Evolutionary conservation across 2,888 invertebrate species (phyloP).

Genomic region (Spodoptera littoralis): DNA sequence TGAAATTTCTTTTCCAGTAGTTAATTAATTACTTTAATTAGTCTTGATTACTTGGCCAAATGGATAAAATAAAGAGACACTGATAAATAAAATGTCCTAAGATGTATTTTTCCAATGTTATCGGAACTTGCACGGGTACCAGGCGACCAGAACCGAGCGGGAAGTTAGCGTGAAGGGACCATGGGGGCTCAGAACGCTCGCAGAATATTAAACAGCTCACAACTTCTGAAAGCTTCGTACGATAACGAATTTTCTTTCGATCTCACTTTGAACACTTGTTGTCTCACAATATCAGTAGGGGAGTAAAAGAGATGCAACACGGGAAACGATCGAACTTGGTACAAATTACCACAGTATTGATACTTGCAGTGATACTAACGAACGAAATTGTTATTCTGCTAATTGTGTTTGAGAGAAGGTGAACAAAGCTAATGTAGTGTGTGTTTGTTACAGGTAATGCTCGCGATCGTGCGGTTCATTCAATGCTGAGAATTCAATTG

Average conservation of each 20-base stretch:
- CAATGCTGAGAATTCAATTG: slow-evolving; percentile 20
- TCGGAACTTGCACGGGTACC: slow-evolving; percentile 51
- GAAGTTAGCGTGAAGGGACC: slow-evolving; percentile 67
- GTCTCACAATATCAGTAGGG: slow-evolving; percentile 31
- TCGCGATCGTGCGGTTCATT: slow-evolving; percentile 6
- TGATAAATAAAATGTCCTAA: slow-evolving; percentile 2
- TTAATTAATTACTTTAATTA: slow-evolving; percentile 16
- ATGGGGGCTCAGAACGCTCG: slow-evolving; percentile 63
- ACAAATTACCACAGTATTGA: slow-evolving; percentile 52
- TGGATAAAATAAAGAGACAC: slow-evolving; percentile 32
- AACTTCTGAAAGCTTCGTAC: slow-evolving; percentile 61
- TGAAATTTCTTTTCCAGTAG: slow-evolving; percentile 9
- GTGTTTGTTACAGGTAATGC: slow-evolving; percentile 61
- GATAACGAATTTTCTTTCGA: slow-evolving; percentile 58
- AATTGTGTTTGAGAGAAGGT: slow-evolving; percentile 43
- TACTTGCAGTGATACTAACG: slow-evolving; percentile 53
- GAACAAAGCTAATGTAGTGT: slow-evolving; percentile 49
- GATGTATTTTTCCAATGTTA: slow-evolving; percentile 51
- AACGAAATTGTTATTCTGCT: slow-evolving; percentile 46
- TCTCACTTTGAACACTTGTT: slow-evolving; percentile 25
- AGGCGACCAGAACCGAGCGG: slow-evolving; percentile 61
- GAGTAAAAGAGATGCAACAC: slow-evolving; percentile 35
- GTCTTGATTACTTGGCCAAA: slow-evolving; percentile 5
- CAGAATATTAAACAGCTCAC: slow-evolving; percentile 78
- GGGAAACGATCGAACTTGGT: slow-evolving; percentile 31